Conservation (phyloP, 2,113 vertebrate genomes). For the Harpagus bidentatus region DNA sequence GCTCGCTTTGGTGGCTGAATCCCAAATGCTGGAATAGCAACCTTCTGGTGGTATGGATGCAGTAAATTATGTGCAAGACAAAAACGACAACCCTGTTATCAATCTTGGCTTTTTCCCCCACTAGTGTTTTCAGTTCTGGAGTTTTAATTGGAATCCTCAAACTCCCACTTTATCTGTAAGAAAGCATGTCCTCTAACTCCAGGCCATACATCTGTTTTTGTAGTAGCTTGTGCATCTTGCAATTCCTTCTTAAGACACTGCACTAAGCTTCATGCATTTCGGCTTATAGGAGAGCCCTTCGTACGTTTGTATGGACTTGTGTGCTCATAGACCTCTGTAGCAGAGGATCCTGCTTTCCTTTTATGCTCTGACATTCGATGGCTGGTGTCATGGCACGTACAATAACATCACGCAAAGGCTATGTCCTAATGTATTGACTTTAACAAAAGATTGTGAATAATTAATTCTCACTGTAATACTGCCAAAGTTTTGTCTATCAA, state of each 20-base stretch:
- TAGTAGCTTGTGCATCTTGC: neutral
- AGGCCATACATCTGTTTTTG: neutral
- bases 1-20: slow-evolving; percentile 8
- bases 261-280: neutral
- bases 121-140: neutral
- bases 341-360: neutral
- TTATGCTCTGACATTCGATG: neutral
- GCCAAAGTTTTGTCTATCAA: neutral
- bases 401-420: neutral
- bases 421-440: neutral
- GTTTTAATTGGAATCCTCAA: neutral
- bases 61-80: neutral
- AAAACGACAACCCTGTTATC: fast-evolving
- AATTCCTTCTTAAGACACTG: neutral
- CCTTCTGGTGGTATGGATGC: neutral
- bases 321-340: neutral
- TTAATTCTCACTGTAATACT: neutral
- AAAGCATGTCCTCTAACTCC: neutral
- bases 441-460: neutral
- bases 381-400: neutral
- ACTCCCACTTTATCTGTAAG: neutral
- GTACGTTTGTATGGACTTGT: neutral
- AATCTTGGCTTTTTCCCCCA: neutral
- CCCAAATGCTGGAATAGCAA: neutral
- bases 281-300: neutral